These are phyloP conservation scores for Peribatodes rhomboidaria DNA, from an alignment of 2,888 invertebrate genomes.

Conservation along the genomic window DNA sequence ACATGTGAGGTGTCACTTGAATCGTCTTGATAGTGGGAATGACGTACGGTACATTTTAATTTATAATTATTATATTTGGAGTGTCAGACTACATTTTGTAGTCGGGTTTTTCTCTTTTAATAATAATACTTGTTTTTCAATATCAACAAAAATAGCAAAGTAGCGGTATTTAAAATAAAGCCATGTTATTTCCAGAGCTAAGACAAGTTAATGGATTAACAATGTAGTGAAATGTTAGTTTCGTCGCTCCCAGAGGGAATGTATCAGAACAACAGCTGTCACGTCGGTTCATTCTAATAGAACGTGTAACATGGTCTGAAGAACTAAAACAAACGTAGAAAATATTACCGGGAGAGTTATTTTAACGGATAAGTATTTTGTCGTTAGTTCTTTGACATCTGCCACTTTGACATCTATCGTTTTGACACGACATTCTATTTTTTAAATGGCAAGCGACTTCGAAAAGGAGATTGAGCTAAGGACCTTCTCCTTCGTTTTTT, in stretches of 20 bases:
- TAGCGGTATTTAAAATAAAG: not conserved
- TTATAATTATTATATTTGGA: too few relatives aligned
- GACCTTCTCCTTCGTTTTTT: too few relatives aligned
- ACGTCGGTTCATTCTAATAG: not conserved
- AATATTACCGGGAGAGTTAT: not conserved
- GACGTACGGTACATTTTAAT: too few relatives aligned
- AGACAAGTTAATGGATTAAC: slow-evolving; percentile 25
- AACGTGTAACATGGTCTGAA: not conserved
- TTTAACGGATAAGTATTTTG: not conserved
- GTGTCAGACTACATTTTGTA: too few relatives aligned
- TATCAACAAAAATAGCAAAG: not conserved
- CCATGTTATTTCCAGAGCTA: not conserved
- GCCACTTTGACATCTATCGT: too few relatives aligned
- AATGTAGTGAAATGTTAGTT: slow-evolving; percentile 17
- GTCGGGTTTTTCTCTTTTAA: too few relatives aligned
- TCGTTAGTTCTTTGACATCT: too few relatives aligned
- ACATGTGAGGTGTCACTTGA: too few relatives aligned
- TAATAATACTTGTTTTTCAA: not conserved
- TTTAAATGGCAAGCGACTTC: too few relatives aligned
- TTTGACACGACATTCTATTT: too few relatives aligned
- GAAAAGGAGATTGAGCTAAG: too few relatives aligned
- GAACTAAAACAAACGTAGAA: not conserved
- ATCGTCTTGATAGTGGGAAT: too few relatives aligned
- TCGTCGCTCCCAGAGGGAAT: slow-evolving; percentile 3
- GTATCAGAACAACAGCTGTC: slow-evolving; percentile 13